A percentile compares a stretch with the other conserved stretches of the same genome.
Conservation (phyloP, 2,888 invertebrate genomes). For the Hoplodrina blanda region DNA sequence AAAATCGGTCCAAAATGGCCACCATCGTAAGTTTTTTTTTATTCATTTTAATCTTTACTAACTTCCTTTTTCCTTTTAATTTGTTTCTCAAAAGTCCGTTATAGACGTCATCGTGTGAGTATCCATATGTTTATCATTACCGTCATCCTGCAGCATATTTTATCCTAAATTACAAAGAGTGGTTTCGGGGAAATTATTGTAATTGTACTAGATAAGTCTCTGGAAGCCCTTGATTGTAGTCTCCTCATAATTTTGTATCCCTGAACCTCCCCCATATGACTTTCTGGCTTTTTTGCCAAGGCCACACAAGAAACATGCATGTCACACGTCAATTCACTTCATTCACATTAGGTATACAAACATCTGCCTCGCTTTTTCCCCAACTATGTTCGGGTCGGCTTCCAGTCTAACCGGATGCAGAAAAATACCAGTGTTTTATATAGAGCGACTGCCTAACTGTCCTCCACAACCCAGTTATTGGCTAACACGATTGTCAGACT, state of each 20-base stretch:
- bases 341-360: too few relatives aligned
- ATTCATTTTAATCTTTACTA: neutral
- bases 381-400: too few relatives aligned
- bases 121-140: slow-evolving; percentile 22
- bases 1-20: too few relatives aligned
- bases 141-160: neutral
- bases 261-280: neutral
- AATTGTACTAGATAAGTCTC: neutral
- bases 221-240: slow-evolving; percentile 6
- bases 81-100: slow-evolving; percentile 9
- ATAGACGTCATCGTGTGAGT: slow-evolving; percentile 14
- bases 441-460: too few relatives aligned
- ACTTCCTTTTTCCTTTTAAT: slow-evolving; percentile 56
- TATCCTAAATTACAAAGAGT: neutral
- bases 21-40: too few relatives aligned
- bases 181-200: neutral
- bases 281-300: neutral
- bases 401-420: too few relatives aligned
- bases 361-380: too few relatives aligned
- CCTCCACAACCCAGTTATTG: too few relatives aligned
- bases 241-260: neutral
- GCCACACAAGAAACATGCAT: neutral
- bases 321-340: neutral
- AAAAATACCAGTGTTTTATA: too few relatives aligned
- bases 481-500: too few relatives aligned